Conservation (phyloP, 2,113 vertebrate genomes). For the Rhea pennata region DNA sequence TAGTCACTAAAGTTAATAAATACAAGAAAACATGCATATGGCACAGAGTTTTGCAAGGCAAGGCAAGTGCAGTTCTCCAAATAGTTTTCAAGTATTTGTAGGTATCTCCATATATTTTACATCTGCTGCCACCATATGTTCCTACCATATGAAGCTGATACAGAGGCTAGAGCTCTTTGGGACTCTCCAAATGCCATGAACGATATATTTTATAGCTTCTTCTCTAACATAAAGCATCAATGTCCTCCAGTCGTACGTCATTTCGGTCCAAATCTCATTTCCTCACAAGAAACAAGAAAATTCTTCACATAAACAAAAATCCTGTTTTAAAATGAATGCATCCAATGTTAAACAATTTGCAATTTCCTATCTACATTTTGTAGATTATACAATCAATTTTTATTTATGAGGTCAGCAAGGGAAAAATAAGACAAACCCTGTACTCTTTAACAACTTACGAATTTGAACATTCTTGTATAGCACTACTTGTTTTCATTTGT, state of each 20-base stretch:
- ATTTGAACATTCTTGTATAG: neutral
- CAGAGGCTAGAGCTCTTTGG: neutral
- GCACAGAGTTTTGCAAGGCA: neutral
- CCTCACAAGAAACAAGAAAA: neutral
- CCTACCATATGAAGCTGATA: neutral
- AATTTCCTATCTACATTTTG: neutral
- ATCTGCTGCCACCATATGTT: neutral
- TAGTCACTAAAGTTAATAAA: neutral
- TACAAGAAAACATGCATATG: fast-evolving
- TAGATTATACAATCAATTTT: neutral
- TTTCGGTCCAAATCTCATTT: neutral
- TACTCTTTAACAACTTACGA: neutral
- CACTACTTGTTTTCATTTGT: neutral
- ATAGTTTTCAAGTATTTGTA: neutral
- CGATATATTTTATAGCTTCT: neutral
- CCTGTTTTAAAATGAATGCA: neutral
- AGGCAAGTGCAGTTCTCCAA: neutral
- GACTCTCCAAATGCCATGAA: neutral
- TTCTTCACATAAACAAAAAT: neutral
- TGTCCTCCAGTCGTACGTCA: neutral
- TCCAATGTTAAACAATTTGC: neutral
- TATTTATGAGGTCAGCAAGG: neutral
- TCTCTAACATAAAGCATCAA: neutral
- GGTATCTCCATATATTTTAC: neutral
- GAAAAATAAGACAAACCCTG: neutral